phyloP scores from a whole-genome alignment of 2,113 vertebrate species.

The Erythrolamprus reginae region DNA sequence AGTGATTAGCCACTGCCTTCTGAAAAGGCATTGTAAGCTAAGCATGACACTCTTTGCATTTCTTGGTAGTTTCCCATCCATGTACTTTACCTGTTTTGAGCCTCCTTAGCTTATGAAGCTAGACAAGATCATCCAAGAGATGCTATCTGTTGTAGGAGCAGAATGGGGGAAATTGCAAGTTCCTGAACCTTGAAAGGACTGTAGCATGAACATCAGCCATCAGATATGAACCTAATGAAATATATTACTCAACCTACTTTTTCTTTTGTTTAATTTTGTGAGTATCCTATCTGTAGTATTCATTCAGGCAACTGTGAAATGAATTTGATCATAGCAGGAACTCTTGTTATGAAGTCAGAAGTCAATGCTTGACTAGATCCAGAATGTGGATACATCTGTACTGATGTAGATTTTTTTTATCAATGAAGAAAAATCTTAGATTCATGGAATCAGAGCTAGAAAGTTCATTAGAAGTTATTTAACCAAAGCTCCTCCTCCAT shows the following conservation, averaged over 20 bases:
- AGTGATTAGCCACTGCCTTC: neutral
- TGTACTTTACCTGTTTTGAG: neutral
- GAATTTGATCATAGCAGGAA: neutral
- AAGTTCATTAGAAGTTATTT: neutral
- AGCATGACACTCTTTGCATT: neutral
- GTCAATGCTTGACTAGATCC: neutral
- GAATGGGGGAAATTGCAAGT: neutral
- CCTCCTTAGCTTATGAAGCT: neutral
- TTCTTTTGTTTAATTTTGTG: neutral
- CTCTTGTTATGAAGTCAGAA: neutral
- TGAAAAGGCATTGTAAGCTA: neutral
- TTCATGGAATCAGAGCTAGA: neutral
- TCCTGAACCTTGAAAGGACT: neutral
- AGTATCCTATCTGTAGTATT: neutral
- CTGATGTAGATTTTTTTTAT: neutral
- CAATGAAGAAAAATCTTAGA: neutral
- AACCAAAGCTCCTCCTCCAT: neutral
- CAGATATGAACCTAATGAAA: neutral
- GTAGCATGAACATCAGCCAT: neutral
- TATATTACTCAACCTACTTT: neutral
- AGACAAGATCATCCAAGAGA: neutral
- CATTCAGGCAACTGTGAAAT: neutral
- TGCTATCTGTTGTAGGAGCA: neutral
- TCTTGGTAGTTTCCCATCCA: neutral
- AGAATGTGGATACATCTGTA: neutral